Conservation (phyloP, 1,140 invertebrate species). For the Berghia stephanieae region DNA sequence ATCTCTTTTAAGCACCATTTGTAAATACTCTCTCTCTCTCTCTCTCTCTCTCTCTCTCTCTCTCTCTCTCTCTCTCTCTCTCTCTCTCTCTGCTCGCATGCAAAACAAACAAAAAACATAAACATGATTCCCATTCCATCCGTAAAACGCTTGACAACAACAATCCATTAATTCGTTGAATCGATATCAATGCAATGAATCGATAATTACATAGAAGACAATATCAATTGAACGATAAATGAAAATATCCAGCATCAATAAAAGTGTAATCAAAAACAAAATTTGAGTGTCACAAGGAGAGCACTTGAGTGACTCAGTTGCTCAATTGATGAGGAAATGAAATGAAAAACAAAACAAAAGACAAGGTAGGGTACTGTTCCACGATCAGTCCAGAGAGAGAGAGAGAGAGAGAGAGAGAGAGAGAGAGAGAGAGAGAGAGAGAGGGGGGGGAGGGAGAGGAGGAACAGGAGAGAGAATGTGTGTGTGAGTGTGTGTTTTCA, state of each 20-base stretch:
- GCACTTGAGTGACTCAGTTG: too few species aligned
- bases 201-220: not conserved
- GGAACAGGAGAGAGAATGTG: not conserved
- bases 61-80: not conserved
- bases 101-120: conserved; percentile 26
- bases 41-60: not conserved
- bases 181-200: not conserved
- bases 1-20: too few species aligned
- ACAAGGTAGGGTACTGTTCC: not conserved
- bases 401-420: not conserved
- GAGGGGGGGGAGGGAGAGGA: too few species aligned
- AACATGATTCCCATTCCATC: conserved; percentile 8
- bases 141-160: not conserved
- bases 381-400: not conserved
- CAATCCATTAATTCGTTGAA: not conserved
- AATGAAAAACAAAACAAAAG: too few species aligned
- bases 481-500: not conserved
- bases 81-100: not conserved
- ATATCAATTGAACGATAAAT: too few species aligned
- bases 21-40: not conserved
- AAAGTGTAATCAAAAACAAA: too few species aligned
- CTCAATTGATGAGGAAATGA: too few species aligned
- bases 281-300: too few species aligned
- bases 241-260: too few species aligned
- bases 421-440: conserved; percentile 1